These are phyloP conservation scores for Eupelmus urozonus DNA, from an alignment of 2,888 invertebrate genomes.

Conservation along the genomic window DNA sequence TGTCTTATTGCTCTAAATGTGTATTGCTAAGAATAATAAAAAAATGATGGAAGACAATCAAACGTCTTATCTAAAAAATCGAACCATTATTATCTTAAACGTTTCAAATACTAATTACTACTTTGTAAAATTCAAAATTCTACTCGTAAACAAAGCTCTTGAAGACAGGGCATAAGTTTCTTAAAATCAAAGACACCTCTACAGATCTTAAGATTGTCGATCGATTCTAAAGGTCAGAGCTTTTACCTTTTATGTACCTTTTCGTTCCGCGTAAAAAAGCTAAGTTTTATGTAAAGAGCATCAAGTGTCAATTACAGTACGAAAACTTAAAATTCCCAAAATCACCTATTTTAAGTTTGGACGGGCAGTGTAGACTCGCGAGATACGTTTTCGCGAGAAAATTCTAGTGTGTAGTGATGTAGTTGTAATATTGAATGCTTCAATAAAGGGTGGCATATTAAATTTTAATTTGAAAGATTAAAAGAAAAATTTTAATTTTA, in stretches of 20 bases:
- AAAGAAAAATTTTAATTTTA: background rate
- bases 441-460: background rate
- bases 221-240: slow-evolving; percentile 21
- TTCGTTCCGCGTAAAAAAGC: slow-evolving; percentile 44
- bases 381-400: slow-evolving; percentile 33
- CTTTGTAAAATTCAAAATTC: background rate
- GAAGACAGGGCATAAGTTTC: background rate
- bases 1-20: no score
- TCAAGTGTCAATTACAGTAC: slow-evolving; percentile 1
- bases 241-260: background rate
- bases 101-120: no score
- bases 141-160: background rate
- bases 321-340: slow-evolving; percentile 1
- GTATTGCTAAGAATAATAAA: background rate
- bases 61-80: background rate
- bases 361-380: slow-evolving; percentile 72
- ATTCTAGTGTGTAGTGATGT: background rate
- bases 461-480: no score
- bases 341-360: background rate
- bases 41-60: slow-evolving; percentile 27
- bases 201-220: slow-evolving; percentile 30
- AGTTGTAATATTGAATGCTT: background rate
- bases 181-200: background rate
- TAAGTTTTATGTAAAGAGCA: slow-evolving; percentile 29
- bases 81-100: background rate